These are phyloP conservation scores for Eulemur rubriventer DNA, from an alignment of 2,797 vertebrate species.

Conservation along the genomic window DNA sequence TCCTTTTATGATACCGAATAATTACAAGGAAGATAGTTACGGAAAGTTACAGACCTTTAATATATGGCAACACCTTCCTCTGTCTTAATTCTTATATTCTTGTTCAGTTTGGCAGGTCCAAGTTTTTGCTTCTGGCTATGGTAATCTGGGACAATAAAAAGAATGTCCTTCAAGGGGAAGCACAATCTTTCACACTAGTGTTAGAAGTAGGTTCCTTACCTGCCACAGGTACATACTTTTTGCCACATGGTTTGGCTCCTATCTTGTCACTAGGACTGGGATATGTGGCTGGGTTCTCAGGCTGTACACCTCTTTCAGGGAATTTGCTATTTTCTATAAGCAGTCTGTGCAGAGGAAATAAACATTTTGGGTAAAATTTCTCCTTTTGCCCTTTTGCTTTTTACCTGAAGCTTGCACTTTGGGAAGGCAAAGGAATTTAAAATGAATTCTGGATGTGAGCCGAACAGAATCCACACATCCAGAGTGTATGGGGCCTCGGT, in stretches of 20 bases:
- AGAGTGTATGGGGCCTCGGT: not conserved
- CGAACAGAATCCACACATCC: not conserved
- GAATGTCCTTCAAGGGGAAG: not conserved
- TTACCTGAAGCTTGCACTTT: not conserved
- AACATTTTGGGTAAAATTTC: not conserved
- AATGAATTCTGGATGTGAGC: not conserved
- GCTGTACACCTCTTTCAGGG: not conserved
- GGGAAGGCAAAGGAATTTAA: not conserved
- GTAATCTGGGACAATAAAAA: not conserved
- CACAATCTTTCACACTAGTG: not conserved
- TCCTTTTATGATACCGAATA: not conserved
- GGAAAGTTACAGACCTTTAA: not conserved
- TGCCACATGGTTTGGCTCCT: not conserved
- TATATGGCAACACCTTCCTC: not conserved
- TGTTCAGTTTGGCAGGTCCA: not conserved
- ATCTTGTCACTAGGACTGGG: not conserved
- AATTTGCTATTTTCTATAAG: conserved; percentile 29
- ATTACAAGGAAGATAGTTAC: not conserved
- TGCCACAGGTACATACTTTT: not conserved
- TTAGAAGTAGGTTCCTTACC: not conserved
- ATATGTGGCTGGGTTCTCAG: not conserved
- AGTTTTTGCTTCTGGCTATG: not conserved
- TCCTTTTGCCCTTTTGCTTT: conserved; percentile 10
- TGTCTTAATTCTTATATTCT: not conserved
- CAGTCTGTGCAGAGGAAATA: not conserved